Conservation (phyloP, 2,797 vertebrate genomes). For the Capromys pilorides region DNA sequence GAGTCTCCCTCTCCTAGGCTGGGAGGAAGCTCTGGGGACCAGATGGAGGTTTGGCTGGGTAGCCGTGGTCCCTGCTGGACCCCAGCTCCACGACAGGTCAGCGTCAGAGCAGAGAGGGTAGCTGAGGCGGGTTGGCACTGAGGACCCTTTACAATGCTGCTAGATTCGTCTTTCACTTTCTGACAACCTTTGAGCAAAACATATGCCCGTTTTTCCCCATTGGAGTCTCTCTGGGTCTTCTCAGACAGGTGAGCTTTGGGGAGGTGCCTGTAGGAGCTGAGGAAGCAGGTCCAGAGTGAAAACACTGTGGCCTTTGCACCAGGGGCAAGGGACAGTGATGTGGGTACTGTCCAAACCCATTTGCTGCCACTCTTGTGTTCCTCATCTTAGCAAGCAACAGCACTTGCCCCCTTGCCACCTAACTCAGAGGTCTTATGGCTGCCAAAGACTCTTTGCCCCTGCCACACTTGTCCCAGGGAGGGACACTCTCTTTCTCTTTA, state of each 20-base stretch:
- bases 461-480: accelerated
- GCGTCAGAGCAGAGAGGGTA: not conserved
- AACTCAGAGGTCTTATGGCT: too few relatives aligned
- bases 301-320: not conserved
- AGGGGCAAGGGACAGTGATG: not conserved
- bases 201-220: not conserved
- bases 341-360: not conserved
- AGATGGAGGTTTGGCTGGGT: not conserved
- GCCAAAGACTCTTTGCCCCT: not conserved
- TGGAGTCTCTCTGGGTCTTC: not conserved
- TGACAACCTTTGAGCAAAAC: not conserved
- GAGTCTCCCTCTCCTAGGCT: not conserved
- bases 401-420: accelerated
- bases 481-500: not conserved
- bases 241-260: not conserved
- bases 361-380: not conserved
- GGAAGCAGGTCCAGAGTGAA: not conserved
- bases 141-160: not conserved
- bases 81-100: not conserved
- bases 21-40: not conserved
- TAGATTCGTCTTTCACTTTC: not conserved
- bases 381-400: not conserved
- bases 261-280: not conserved
- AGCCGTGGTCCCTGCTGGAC: not conserved
- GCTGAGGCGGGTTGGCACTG: not conserved